A percentile compares a stretch with the other conserved stretches of the same genome.
phyloP scores from a whole-genome alignment of 1,140 invertebrate species.

The Leptinotarsa undecemlineata region DNA sequence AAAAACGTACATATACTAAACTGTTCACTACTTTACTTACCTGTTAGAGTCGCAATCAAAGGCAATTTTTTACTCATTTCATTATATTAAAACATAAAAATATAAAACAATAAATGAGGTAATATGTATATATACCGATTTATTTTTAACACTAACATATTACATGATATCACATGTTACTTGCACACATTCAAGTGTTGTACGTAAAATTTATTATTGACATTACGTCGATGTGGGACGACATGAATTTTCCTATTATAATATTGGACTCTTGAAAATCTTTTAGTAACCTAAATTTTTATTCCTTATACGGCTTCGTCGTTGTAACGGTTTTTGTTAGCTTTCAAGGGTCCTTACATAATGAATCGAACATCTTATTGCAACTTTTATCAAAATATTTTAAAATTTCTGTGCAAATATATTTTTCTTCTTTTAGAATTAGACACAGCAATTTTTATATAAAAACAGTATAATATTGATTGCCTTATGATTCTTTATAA shows the following conservation, averaged over 20 bases:
- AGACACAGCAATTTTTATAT: slow-evolving; percentile 52
- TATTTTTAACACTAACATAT: slow-evolving; percentile 58
- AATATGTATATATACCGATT: slow-evolving; percentile 57
- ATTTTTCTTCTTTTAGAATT: slow-evolving; percentile 50
- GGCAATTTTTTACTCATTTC: slow-evolving; percentile 37
- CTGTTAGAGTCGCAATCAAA: neutral
- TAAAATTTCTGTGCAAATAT: slow-evolving; percentile 52
- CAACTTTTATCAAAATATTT: slow-evolving; percentile 55
- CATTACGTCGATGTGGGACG: slow-evolving; percentile 56
- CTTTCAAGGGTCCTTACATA: slow-evolving; percentile 19
- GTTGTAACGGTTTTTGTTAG: slow-evolving; percentile 14
- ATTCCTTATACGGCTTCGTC: slow-evolving; percentile 7
- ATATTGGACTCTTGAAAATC: slow-evolving; percentile 20
- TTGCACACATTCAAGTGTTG: slow-evolving; percentile 57
- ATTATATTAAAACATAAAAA: slow-evolving; percentile 54
- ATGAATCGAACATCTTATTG: slow-evolving; percentile 47
- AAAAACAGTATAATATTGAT: slow-evolving; percentile 54
- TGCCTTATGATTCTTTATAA: slow-evolving; percentile 42
- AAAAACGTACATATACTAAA: too few species aligned
- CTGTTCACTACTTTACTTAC: too few species aligned
- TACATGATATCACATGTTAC: slow-evolving; percentile 58
- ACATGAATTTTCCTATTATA: slow-evolving; percentile 35
- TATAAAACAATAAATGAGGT: slow-evolving; percentile 54
- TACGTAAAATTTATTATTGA: slow-evolving; percentile 57
- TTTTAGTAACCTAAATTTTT: neutral